Evolutionary conservation across 2,797 vertebrate species (phyloP), one percentile per base, ranked within the genome.

Genomic region (Leucoraja ocellata): DNA sequence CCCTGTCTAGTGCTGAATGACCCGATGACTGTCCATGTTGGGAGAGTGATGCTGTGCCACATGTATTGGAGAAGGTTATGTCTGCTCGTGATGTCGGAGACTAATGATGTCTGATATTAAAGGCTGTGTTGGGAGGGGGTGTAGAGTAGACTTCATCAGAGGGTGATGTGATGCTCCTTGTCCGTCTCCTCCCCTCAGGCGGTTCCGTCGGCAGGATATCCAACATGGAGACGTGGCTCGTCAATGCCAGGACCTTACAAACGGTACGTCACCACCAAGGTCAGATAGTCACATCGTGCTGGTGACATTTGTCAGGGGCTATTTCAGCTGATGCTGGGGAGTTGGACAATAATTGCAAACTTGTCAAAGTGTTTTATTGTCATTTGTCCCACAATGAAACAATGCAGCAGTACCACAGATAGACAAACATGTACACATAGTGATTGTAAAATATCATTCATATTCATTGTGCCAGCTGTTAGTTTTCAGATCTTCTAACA

Each of bases 141-240:
- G 83, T 65, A 18, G 13, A 65, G 6, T 2, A 65, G 14, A 65
- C 63, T 61, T 61, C 18, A 88, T 21, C 1, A 32, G 84, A 21
- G 14, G 61, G 65, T 32, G 16, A 21, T 18, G 32, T 32, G n/a
- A 1, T 84, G 14, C 4, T 8, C 46, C 46, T 8, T 65, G 16
- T 93, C 11, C 3, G 0, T 95, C 93, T 95, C 36, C 93, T 94
- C 94, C 91, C 94, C 93, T 90, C 95, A 98, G 99, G 95, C 97
- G 99, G 92, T 99, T 99, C 96, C 98, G 99, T 95, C 97, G 99
- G 94, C 99, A 99, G 94, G 99, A 99, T 92, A 96, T 99, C 95
- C 98, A 98, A 93, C 98, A 99, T 93, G 99, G 98, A 94, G 99
- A 99, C 94, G 99, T 98, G 0, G 98, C 97, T 10, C 98, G 99